Evolutionary conservation across 2,888 invertebrate genomes (phyloP).

Genomic region (Tupiocoris notatus): DNA sequence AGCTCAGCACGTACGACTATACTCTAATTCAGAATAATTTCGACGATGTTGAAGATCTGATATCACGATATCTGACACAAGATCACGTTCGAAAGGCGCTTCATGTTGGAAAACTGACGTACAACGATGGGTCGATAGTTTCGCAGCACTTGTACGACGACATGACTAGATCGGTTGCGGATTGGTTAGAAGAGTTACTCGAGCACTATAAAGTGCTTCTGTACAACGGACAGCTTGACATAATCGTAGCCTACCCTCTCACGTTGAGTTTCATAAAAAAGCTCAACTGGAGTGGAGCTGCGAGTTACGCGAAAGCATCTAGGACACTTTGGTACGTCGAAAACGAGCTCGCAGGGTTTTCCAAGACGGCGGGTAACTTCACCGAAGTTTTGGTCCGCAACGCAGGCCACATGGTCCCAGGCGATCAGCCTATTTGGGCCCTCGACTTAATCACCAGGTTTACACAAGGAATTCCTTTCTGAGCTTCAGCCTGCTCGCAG

Average conservation of each 20-base stretch:
- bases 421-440: constrained; percentile 76
- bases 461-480: constrained; percentile 57
- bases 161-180: constrained; percentile 76
- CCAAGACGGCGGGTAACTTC: constrained; percentile 64
- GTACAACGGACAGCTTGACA: constrained; percentile 88
- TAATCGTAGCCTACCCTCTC: constrained; percentile 87
- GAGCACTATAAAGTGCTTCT: constrained; percentile 68
- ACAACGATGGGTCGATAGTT: constrained; percentile 55
- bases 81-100: constrained; percentile 36
- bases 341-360: constrained; percentile 71
- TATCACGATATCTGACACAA: constrained; percentile 21
- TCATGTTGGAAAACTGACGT: constrained; percentile 46
- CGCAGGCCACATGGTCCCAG: constrained; percentile 81
- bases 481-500: too few species aligned
- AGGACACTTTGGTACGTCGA: constrained; percentile 66
- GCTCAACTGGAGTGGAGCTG: constrained; percentile 66
- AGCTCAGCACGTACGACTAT: constrained; percentile 61
- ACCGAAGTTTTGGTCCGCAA: constrained; percentile 72
- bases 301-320: constrained; percentile 65
- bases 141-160: constrained; percentile 70
- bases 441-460: constrained; percentile 70
- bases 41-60: background rate
- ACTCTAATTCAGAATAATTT: constrained; percentile 55
- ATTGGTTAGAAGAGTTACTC: constrained; percentile 67
- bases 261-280: constrained; percentile 75